These are phyloP conservation scores for Tychaedon coryphoeus DNA, from an alignment of 2,113 vertebrate species.

Conservation along the genomic window DNA sequence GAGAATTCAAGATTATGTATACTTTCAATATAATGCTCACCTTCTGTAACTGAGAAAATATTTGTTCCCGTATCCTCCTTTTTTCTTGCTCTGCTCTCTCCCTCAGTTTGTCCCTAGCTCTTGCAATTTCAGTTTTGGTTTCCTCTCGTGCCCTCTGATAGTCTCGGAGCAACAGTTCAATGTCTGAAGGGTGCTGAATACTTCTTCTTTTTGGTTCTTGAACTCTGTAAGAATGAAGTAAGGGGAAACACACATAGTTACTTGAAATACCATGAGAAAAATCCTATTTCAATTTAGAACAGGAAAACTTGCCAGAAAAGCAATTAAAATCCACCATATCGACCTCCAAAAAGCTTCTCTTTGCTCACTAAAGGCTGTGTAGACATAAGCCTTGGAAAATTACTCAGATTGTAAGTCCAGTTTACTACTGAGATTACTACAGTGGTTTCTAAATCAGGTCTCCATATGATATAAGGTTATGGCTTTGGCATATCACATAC, in stretches of 20 bases:
- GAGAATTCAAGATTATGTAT: not conserved
- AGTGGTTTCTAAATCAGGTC: not conserved
- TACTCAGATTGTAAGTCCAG: not conserved
- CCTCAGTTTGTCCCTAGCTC: constrained; percentile 82
- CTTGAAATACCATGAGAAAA: not conserved
- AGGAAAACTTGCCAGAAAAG: not conserved
- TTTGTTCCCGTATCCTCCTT: constrained; percentile 82
- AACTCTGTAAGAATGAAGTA: constrained; percentile 63
- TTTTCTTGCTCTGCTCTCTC: constrained; percentile 89
- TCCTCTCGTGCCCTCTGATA: constrained; percentile 88
- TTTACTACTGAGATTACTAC: not conserved
- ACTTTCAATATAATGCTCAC: constrained; percentile 47
- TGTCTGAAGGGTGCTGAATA: constrained; percentile 79
- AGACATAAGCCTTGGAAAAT: not conserved
- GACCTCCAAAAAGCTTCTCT: not conserved
- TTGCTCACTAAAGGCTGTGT: not conserved
- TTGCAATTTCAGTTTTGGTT: constrained; percentile 88
- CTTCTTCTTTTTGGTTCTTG: constrained; percentile 64
- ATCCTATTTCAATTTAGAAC: not conserved
- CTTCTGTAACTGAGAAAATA: constrained; percentile 77
- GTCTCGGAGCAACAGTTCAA: constrained; percentile 84
- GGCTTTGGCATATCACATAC: not conserved
- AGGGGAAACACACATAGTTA: not conserved
- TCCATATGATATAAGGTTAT: not conserved
- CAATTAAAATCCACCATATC: not conserved